Percentiles rank a stretch among this genome's conserved stretches.
Conservation (phyloP, 2,797 vertebrate genomes). For the Phataginus tetradactyla region DNA sequence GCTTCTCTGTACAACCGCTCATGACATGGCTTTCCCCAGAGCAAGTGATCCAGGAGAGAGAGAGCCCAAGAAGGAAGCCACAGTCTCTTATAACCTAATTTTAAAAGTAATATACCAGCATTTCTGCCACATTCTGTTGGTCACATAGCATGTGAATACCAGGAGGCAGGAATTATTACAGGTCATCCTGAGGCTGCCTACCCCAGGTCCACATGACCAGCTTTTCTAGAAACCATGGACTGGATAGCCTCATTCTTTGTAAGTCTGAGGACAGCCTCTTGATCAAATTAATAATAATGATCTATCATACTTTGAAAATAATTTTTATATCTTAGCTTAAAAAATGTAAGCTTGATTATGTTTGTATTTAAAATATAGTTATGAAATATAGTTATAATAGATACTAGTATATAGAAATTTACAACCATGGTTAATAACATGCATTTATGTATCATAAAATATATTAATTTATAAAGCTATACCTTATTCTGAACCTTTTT, state of each 20-base stretch:
- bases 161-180: not conserved
- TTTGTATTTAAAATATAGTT: constrained; percentile 30
- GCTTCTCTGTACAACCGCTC: not conserved
- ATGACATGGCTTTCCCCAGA: not conserved
- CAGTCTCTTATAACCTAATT: not conserved
- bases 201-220: not conserved
- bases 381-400: not conserved
- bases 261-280: not conserved
- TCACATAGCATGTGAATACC: not conserved
- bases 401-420: not conserved
- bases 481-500: constrained; percentile 7
- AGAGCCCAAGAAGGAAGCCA: not conserved
- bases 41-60: not conserved
- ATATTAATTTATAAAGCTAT: not conserved
- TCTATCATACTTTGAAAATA: not conserved
- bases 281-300: not conserved
- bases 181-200: not conserved
- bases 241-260: not conserved
- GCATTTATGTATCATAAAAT: not conserved
- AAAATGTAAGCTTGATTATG: constrained; percentile 16
- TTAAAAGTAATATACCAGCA: not conserved
- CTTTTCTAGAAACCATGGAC: not conserved
- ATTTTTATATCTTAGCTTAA: constrained; percentile 4
- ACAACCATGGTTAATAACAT: not conserved
- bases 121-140: not conserved